These are phyloP conservation scores for Drosophila nasuta DNA, from an alignment of 1,140 invertebrate species.

Conservation along the genomic window DNA sequence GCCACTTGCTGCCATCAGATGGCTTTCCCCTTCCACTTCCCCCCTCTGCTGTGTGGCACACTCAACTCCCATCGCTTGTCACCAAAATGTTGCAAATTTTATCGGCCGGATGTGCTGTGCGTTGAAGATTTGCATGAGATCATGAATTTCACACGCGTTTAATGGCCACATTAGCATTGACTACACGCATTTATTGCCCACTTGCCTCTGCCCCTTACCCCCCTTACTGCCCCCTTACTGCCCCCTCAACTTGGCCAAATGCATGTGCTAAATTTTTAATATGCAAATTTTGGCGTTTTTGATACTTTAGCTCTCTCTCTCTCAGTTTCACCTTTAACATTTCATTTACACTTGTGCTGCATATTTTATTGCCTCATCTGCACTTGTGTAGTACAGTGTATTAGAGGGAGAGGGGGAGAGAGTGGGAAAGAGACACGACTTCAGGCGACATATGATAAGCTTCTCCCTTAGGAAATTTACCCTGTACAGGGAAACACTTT, in stretches of 20 bases:
- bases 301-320: neutral
- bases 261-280: constrained; percentile 81
- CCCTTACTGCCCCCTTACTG: neutral
- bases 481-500: constrained; percentile 17
- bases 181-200: constrained; percentile 72
- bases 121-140: constrained; percentile 76
- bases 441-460: constrained; percentile 32
- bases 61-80: constrained; percentile 55
- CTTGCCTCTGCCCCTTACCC: neutral
- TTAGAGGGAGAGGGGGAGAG: constrained; percentile 31
- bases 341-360: constrained; percentile 79
- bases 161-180: constrained; percentile 79
- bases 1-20: constrained; percentile 41
- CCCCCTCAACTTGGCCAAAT: constrained; percentile 32
- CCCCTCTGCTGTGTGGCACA: neutral
- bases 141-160: constrained; percentile 76
- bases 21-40: constrained; percentile 9
- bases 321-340: constrained; percentile 53
- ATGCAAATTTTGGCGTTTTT: constrained; percentile 61
- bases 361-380: constrained; percentile 70
- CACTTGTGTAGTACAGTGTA: constrained; percentile 33
- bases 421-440: neutral
- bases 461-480: constrained; percentile 30
- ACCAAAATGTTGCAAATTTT: constrained; percentile 80
- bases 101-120: constrained; percentile 69